Evolutionary conservation across 2,797 vertebrate genomes (phyloP).

Genomic region (Gobionotothen gibberifrons): DNA sequence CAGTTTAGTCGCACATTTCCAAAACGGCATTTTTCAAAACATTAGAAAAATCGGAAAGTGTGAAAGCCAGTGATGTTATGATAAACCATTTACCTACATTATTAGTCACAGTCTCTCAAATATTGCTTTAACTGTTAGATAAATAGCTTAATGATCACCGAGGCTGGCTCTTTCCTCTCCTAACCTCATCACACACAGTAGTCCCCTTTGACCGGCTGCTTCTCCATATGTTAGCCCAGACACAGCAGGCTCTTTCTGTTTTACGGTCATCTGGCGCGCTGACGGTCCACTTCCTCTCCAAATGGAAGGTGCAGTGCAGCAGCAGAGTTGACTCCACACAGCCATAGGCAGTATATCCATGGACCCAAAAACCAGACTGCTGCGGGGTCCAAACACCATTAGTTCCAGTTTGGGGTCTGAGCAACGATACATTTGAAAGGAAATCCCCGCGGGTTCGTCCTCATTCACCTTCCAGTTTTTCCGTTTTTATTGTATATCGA

Average conservation of each 20-base stretch:
- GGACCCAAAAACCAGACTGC: slow-evolving; percentile 33
- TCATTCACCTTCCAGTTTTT: slow-evolving; percentile 54
- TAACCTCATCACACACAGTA: slow-evolving; percentile 55
- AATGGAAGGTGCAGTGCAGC: slow-evolving; percentile 49
- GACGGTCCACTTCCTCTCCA: slow-evolving; percentile 68
- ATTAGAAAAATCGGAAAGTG: background rate
- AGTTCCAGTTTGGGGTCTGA: slow-evolving; percentile 52
- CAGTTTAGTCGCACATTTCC: background rate
- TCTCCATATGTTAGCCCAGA: slow-evolving; percentile 39
- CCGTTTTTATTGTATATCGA: slow-evolving; percentile 50
- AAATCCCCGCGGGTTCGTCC: slow-evolving; percentile 48
- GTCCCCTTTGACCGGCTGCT: slow-evolving; percentile 57
- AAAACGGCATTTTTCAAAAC: background rate
- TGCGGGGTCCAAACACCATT: slow-evolving; percentile 45
- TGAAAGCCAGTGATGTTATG: slow-evolving; percentile 2
- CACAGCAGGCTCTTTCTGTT: slow-evolving; percentile 63
- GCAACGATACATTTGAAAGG: slow-evolving; percentile 41
- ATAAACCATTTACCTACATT: background rate
- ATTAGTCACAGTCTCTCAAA: slow-evolving; percentile 25
- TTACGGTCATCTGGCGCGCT: slow-evolving; percentile 67
- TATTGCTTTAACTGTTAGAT: slow-evolving; percentile 38
- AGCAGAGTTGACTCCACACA: slow-evolving; percentile 32
- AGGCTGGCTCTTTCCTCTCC: slow-evolving; percentile 16
- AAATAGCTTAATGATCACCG: slow-evolving; percentile 25
- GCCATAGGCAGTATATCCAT: slow-evolving; percentile 35